Conservation (phyloP, 2,888 invertebrate species). For the Diploptera punctata region DNA sequence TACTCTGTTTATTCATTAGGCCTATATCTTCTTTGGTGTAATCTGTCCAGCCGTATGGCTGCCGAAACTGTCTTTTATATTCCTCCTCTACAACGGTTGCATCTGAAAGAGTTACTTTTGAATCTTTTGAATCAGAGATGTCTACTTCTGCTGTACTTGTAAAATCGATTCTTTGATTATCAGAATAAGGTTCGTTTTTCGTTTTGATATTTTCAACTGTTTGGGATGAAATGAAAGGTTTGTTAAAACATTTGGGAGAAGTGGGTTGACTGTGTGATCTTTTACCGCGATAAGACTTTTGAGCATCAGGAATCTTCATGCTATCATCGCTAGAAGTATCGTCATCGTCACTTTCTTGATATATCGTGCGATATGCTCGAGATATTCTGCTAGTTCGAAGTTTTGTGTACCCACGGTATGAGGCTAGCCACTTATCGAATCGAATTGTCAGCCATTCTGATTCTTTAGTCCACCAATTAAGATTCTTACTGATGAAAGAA, state of each 20-base stretch:
- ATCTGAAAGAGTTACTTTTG: too few relatives aligned
- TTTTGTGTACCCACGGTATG: constrained; percentile 39
- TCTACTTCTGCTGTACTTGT: too few relatives aligned
- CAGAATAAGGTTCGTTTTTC: neutral
- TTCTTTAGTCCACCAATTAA: constrained; percentile 30
- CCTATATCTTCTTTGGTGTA: neutral
- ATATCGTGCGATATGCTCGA: constrained; percentile 13
- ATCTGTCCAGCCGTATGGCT: constrained; percentile 15
- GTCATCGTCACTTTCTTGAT: constrained; percentile 21
- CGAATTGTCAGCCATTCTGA: constrained; percentile 34
- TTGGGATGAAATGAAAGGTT: too few relatives aligned
- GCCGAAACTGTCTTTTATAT: neutral
- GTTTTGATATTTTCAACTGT: neutral
- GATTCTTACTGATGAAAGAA: neutral
- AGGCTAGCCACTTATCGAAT: constrained; percentile 39
- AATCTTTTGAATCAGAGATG: neutral
- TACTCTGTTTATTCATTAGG: neutral
- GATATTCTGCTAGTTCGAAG: constrained; percentile 16
- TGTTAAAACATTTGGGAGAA: neutral
- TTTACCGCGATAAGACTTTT: neutral
- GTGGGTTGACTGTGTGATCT: neutral
- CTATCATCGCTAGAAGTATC: neutral
- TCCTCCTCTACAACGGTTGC: neutral
- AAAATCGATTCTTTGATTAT: too few relatives aligned
- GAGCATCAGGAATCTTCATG: neutral